Evolutionary conservation across 2,888 invertebrate species (phyloP).

Genomic region (Andricus curvator): DNA sequence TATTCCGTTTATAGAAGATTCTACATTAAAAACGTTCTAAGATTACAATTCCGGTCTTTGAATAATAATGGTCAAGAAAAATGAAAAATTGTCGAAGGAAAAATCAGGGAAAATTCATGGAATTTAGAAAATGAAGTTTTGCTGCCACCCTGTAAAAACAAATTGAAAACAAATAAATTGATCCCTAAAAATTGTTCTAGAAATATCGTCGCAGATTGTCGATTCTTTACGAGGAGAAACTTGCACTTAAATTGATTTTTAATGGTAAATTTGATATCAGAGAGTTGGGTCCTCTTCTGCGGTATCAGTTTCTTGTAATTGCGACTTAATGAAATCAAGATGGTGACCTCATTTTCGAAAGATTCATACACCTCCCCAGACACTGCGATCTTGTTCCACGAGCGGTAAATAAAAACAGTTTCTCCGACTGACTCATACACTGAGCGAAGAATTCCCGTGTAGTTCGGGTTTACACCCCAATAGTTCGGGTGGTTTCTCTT

Average conservation of each 20-base stretch:
- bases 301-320: slow-evolving; percentile 35
- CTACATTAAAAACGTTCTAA: too few relatives aligned
- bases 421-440: slow-evolving; percentile 39
- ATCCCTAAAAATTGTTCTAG: background rate
- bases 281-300: slow-evolving; percentile 7
- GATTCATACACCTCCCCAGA: slow-evolving; percentile 3
- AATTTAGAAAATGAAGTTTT: too few relatives aligned
- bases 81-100: too few relatives aligned
- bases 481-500: too few relatives aligned
- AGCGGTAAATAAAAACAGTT: slow-evolving; percentile 23
- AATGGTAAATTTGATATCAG: slow-evolving; percentile 31
- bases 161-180: background rate
- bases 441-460: too few relatives aligned
- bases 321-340: slow-evolving; percentile 37
- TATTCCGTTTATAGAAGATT: too few relatives aligned
- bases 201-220: background rate
- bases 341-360: slow-evolving; percentile 25
- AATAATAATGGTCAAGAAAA: too few relatives aligned
- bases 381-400: slow-evolving; percentile 25
- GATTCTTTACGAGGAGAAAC: slow-evolving; percentile 28
- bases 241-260: slow-evolving; percentile 23
- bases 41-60: too few relatives aligned
- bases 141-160: background rate
- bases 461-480: too few relatives aligned
- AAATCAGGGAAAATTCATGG: too few relatives aligned